A percentile compares a stretch with the other conserved stretches of the same genome.
These are phyloP conservation scores for Selene dorsalis DNA, from an alignment of 2,797 vertebrate species.

Conservation along the genomic window DNA sequence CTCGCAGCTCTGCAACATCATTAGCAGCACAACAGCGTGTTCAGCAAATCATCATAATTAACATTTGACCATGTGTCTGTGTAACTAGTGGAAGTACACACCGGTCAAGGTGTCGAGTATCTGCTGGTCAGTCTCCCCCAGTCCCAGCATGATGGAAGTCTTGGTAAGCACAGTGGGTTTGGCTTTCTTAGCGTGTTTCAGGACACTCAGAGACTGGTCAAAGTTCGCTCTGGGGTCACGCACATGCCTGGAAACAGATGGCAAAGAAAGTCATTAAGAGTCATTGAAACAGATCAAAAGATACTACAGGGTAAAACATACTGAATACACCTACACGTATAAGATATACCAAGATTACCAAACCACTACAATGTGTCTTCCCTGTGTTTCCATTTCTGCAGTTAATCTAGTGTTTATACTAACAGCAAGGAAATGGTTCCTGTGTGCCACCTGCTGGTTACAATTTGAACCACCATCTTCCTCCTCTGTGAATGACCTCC, in stretches of 20 bases:
- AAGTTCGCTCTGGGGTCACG: constrained; percentile 95
- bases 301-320: not conserved
- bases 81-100: constrained; percentile 62
- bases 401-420: not conserved
- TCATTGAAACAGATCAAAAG: not conserved
- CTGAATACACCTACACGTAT: not conserved
- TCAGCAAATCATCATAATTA: constrained; percentile 8
- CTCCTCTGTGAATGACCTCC: not conserved
- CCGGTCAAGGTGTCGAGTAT: constrained; percentile 87
- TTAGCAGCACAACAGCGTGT: constrained; percentile 13
- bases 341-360: not conserved
- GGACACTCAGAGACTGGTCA: constrained; percentile 90
- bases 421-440: constrained; percentile 1
- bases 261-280: not conserved
- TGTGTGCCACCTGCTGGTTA: constrained; percentile 64
- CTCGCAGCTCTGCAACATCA: constrained; percentile 87
- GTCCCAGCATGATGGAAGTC: constrained; percentile 96
- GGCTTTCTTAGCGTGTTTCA: constrained; percentile 90
- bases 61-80: not conserved
- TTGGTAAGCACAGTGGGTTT: constrained; percentile 90
- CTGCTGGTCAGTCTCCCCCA: constrained; percentile 92
- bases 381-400: not conserved
- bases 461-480: constrained; percentile 11
- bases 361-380: not conserved
- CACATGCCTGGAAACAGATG: constrained; percentile 83